Percentiles rank a stretch among this genome's conserved stretches.
phyloP scores from a whole-genome alignment of 2,888 invertebrate species.

The Calephelis perditalis region DNA sequence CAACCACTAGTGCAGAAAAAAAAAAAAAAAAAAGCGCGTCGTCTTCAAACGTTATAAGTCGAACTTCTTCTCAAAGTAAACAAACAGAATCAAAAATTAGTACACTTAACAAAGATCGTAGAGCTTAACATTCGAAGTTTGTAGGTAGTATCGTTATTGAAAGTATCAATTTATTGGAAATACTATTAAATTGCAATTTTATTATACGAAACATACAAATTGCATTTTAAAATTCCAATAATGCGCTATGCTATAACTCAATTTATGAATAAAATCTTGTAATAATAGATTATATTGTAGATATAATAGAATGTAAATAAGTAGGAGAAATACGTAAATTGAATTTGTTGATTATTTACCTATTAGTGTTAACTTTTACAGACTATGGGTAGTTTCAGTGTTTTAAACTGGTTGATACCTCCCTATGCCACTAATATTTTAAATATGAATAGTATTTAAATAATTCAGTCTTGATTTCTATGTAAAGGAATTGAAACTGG shows the following conservation, averaged over 20 bases:
- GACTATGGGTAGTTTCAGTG: no score
- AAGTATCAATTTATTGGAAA: constrained; percentile 21
- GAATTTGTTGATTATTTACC: constrained; percentile 4
- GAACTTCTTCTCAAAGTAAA: constrained; percentile 15
- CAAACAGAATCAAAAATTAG: constrained; percentile 28
- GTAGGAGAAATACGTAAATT: constrained; percentile 9
- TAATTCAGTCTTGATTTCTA: background rate
- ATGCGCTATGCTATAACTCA: background rate
- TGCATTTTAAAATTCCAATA: constrained; percentile 1
- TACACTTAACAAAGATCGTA: constrained; percentile 31
- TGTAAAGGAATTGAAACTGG: background rate
- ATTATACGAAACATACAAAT: background rate
- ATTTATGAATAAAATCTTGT: constrained; percentile 7
- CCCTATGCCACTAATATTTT: background rate
- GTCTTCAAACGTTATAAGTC: constrained; percentile 21
- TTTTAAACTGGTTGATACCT: background rate
- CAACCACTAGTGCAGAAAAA: constrained; percentile 12
- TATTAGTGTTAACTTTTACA: background rate
- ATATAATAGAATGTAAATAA: constrained; percentile 5
- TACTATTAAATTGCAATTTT: constrained; percentile 10
- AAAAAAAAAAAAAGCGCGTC: constrained; percentile 14
- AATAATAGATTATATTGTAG: constrained; percentile 4
- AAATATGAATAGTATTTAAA: background rate
- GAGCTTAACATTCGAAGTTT: constrained; percentile 39
- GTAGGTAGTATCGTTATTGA: constrained; percentile 32